Percentiles rank a stretch among this genome's conserved stretches.
Evolutionary conservation across 2,888 invertebrate genomes (phyloP).

Genomic region (Opisthograptis luteolata): DNA sequence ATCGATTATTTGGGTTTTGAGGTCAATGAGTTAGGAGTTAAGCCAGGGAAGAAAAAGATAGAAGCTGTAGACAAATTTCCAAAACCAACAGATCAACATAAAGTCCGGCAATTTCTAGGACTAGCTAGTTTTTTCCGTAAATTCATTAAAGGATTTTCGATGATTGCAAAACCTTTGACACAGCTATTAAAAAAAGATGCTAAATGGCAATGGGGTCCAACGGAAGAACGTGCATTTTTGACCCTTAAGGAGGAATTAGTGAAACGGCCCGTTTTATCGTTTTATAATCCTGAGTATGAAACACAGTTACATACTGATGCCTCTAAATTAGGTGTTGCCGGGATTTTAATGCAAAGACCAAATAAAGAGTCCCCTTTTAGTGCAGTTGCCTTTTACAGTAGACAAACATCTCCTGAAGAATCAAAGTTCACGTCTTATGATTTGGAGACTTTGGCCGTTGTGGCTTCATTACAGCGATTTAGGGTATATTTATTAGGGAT

Average conservation of each 20-base stretch:
- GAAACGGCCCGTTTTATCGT: not conserved
- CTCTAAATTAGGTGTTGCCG: not conserved
- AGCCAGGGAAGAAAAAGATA: not conserved
- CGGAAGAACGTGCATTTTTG: constrained; percentile 1
- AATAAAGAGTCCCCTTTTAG: not conserved
- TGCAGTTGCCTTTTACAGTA: not conserved
- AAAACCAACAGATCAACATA: not conserved
- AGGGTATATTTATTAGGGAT: not conserved
- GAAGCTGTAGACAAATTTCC: not conserved
- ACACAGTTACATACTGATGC: not conserved
- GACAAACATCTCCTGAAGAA: not conserved
- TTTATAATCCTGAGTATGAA: not conserved
- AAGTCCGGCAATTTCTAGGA: not conserved
- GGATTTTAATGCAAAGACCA: not conserved
- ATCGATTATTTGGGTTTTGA: constrained; percentile 4
- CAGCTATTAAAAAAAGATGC: not conserved
- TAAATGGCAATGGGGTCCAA: not conserved
- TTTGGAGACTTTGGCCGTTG: constrained; percentile 1
- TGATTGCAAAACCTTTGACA: not conserved
- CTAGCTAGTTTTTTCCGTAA: constrained; percentile 2
- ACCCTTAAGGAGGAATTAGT: not conserved
- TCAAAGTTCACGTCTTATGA: not conserved
- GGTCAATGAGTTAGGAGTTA: not conserved
- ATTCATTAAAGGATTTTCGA: not conserved
- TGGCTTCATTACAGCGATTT: not conserved